Conservation (phyloP, 2,888 invertebrate species). For the Meiosimyza decipiens region DNA sequence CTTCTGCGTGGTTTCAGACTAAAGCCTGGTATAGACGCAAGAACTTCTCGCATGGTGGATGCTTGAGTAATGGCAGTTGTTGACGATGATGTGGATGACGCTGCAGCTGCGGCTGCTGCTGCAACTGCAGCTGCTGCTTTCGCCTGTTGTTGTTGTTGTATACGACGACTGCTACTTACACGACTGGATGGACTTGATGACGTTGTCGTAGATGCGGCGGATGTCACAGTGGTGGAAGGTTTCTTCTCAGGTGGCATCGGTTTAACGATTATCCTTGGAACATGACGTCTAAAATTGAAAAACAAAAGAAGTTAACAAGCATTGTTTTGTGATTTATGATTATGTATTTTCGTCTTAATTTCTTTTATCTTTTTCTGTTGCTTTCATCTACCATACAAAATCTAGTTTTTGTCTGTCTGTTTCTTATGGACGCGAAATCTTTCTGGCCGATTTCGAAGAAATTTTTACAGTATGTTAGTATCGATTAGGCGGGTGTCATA, state of each 20-base stretch:
- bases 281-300: slow-evolving; percentile 66
- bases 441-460: no score
- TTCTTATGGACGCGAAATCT: no score
- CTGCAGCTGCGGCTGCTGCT: slow-evolving; percentile 46
- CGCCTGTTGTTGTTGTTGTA: slow-evolving; percentile 61
- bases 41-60: slow-evolving; percentile 88
- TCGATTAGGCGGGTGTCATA: no score
- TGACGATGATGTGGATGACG: slow-evolving; percentile 42
- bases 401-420: no score
- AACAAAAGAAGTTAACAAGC: background rate
- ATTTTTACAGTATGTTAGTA: no score
- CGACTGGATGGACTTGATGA: slow-evolving; percentile 49
- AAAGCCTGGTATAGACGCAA: slow-evolving; percentile 91
- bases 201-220: slow-evolving; percentile 43
- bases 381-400: no score
- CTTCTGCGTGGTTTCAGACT: slow-evolving; percentile 79
- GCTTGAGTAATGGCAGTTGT: slow-evolving; percentile 66
- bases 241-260: slow-evolving; percentile 72
- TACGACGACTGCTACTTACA: slow-evolving; percentile 57
- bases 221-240: slow-evolving; percentile 40
- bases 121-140: slow-evolving; percentile 56
- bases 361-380: no score
- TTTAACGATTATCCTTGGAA: slow-evolving; percentile 86
- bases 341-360: no score
- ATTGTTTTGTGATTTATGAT: background rate